phyloP scores from a whole-genome alignment of 2,888 invertebrate genomes.

The Falcaria lacertinaria region DNA sequence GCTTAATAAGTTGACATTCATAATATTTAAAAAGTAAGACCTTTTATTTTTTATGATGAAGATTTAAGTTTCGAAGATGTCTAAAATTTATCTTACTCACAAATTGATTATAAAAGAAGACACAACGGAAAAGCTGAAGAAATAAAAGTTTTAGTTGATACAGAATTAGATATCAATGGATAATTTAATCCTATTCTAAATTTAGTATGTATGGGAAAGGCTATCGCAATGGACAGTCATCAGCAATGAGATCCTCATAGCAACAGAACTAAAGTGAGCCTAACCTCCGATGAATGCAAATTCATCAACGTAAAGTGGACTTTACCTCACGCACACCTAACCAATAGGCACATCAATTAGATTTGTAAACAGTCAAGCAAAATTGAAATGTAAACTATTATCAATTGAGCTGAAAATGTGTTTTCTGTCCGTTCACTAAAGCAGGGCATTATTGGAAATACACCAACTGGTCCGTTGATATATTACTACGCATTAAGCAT shows the following conservation, averaged over 20 bases:
- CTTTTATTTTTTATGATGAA: too few relatives aligned
- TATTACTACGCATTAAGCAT: neutral
- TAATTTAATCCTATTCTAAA: too few relatives aligned
- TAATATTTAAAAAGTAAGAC: too few relatives aligned
- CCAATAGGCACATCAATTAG: conserved; percentile 22
- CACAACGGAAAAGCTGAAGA: too few relatives aligned
- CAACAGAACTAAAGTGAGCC: neutral
- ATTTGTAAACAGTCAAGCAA: conserved; percentile 20
- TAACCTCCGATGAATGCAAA: neutral
- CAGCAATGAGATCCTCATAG: neutral
- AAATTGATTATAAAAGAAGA: too few relatives aligned
- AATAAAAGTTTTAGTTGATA: too few relatives aligned
- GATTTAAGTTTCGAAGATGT: too few relatives aligned
- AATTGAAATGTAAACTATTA: conserved; percentile 22
- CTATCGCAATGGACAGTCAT: too few relatives aligned
- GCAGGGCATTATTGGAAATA: conserved; percentile 1
- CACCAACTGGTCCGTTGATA: conserved; percentile 2
- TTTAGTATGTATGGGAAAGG: too few relatives aligned
- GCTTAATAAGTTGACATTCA: too few relatives aligned
- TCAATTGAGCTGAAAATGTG: conserved; percentile 17
- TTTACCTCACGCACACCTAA: conserved; percentile 13
- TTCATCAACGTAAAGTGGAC: neutral
- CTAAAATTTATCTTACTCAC: too few relatives aligned
- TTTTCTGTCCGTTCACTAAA: conserved; percentile 1
- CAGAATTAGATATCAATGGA: too few relatives aligned